A percentile compares a stretch with the other conserved stretches of the same genome.
Conservation (phyloP, 2,113 vertebrate genomes). For the Xiphophorus hellerii region DNA sequence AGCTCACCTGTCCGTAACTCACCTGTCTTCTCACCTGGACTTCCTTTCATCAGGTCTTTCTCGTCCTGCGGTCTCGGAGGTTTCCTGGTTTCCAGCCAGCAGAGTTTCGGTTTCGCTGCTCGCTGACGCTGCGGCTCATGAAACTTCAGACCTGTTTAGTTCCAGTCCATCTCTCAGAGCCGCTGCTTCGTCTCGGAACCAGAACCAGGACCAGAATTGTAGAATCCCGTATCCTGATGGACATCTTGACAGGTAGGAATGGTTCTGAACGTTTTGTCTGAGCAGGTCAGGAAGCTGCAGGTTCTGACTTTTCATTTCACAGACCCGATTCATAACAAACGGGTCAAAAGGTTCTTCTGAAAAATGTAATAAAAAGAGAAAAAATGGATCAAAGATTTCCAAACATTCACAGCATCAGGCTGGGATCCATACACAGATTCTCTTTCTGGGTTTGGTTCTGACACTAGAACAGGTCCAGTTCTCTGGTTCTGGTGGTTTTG, state of each 20-base stretch:
- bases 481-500: background rate
- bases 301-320: background rate
- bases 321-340: no score
- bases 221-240: background rate
- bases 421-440: no score
- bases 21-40: background rate
- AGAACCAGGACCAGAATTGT: background rate
- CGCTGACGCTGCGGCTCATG: background rate
- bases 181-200: background rate
- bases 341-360: no score
- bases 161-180: background rate
- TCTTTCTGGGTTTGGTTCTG: no score
- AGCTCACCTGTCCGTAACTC: no score
- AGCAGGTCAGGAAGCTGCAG: background rate
- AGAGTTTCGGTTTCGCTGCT: background rate
- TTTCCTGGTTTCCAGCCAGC: background rate
- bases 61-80: background rate
- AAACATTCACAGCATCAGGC: no score
- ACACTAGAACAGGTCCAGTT: no score
- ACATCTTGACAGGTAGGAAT: conserved; percentile 8
- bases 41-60: no score
- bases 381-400: no score
- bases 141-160: background rate
- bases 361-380: no score
- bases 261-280: background rate